Evolutionary conservation across 2,113 vertebrate genomes (phyloP).

Genomic region (Silurus meridionalis): DNA sequence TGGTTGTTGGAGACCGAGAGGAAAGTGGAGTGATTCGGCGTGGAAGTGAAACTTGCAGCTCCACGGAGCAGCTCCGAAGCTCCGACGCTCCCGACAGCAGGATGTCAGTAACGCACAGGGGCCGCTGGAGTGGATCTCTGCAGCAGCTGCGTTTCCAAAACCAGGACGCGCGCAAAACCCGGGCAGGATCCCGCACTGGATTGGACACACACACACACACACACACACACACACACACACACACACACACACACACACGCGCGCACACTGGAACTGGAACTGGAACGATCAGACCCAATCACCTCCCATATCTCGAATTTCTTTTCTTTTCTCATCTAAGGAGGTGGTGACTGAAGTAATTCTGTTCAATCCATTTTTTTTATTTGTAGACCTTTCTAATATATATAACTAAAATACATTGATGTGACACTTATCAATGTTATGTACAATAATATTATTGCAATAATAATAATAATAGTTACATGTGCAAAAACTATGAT

Average conservation of each 20-base stretch:
- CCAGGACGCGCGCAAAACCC: constrained; percentile 57
- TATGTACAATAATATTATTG: no score
- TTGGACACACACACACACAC: background rate
- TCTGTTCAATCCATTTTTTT: no score
- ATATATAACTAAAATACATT: no score
- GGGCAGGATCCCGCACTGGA: constrained; percentile 46
- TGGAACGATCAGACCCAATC: background rate
- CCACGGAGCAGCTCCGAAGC: background rate
- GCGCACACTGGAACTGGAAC: constrained; percentile 5
- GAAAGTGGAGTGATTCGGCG: background rate
- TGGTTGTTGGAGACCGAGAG: no score
- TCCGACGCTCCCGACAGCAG: constrained; percentile 57
- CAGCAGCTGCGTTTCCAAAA: constrained; percentile 50
- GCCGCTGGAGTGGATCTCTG: constrained; percentile 65
- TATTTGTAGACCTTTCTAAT: no score
- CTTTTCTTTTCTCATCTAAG: no score
- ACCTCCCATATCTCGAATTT: no score
- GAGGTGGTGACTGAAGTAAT: no score
- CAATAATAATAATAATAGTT: no score
- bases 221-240: no score
- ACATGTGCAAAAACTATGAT: no score
- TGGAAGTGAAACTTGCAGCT: constrained; percentile 46
- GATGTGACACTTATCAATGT: no score
- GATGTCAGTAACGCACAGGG: constrained; percentile 61
- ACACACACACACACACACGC: background rate